A percentile compares a stretch with the other conserved stretches of the same genome.
Evolutionary conservation across 2,113 vertebrate species (phyloP).

Genomic region (Corapipo altera): DNA sequence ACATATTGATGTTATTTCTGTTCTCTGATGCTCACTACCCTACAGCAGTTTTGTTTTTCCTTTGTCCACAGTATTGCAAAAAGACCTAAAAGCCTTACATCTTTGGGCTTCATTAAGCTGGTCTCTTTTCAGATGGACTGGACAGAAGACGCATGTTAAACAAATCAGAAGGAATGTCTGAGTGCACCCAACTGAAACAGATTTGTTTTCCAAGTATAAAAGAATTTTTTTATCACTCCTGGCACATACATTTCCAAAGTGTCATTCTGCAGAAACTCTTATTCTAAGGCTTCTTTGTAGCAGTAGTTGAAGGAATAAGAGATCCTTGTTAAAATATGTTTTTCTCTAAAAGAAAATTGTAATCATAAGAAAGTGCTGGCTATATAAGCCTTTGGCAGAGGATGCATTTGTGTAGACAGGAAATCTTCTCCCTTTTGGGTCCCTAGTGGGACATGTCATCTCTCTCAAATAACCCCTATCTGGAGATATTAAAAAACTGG

Average conservation of each 20-base stretch:
- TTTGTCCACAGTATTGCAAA: not conserved
- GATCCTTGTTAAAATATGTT: not conserved
- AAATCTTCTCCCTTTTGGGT: not conserved
- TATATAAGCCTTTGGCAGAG: not conserved
- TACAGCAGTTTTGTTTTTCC: not conserved
- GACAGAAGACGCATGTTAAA: not conserved
- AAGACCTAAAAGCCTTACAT: not conserved
- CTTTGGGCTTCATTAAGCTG: not conserved
- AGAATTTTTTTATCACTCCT: not conserved
- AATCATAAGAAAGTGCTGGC: not conserved
- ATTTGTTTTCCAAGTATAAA: conserved; percentile 18
- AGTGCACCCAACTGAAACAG: not conserved
- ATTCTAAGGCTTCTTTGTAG: not conserved
- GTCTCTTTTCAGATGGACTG: not conserved
- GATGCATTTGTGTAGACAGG: not conserved
- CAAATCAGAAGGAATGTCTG: conserved; percentile 3
- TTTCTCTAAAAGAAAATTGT: not conserved
- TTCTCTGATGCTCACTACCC: not conserved
- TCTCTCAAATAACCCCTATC: not conserved
- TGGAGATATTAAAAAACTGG: not conserved
- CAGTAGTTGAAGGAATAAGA: not conserved
- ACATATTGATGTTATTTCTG: not conserved
- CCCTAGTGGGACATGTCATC: not conserved
- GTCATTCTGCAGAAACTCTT: not conserved
- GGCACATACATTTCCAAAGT: not conserved